phyloP scores from a whole-genome alignment of 23 tunicate species.

The Ciona savignyi region DNA sequence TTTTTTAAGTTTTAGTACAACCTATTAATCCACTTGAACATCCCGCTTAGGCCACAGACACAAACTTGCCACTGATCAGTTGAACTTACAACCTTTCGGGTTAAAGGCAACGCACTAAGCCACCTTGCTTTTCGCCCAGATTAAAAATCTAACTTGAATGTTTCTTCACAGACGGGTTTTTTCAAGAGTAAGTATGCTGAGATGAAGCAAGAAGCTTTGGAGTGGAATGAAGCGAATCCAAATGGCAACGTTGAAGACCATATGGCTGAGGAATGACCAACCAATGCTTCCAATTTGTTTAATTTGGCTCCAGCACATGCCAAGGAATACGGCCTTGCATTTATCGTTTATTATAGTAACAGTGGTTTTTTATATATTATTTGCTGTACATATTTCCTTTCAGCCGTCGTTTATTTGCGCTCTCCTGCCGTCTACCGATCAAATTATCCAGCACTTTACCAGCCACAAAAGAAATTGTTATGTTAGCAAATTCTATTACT shows the following conservation, averaged over 20 bases:
- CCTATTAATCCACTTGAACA: no score
- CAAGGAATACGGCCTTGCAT: background rate
- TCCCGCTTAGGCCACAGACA: no score
- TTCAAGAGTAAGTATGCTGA: slow-evolving; percentile 97
- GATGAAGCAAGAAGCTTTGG: slow-evolving; percentile 79
- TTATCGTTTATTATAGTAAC: background rate
- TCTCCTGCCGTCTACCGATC: no score
- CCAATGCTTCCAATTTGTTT: background rate
- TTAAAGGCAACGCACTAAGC: no score
- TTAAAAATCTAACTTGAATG: background rate
- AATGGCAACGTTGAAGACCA: background rate
- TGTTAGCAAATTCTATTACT: no score
- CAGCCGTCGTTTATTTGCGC: no score
- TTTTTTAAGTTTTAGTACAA: no score
- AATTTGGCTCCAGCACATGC: background rate
- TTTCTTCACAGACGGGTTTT: slow-evolving; percentile 57
- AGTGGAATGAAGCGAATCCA: slow-evolving; percentile 46
- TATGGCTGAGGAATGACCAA: background rate
- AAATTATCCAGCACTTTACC: no score
- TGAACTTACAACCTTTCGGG: no score
- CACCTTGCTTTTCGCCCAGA: no score
- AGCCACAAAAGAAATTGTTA: no score
- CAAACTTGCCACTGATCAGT: no score
- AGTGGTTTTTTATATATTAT: background rate
- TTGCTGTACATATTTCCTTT: background rate